Conservation (phyloP, 1,140 invertebrate genomes). For the Meloidogyne floridensis region DNA sequence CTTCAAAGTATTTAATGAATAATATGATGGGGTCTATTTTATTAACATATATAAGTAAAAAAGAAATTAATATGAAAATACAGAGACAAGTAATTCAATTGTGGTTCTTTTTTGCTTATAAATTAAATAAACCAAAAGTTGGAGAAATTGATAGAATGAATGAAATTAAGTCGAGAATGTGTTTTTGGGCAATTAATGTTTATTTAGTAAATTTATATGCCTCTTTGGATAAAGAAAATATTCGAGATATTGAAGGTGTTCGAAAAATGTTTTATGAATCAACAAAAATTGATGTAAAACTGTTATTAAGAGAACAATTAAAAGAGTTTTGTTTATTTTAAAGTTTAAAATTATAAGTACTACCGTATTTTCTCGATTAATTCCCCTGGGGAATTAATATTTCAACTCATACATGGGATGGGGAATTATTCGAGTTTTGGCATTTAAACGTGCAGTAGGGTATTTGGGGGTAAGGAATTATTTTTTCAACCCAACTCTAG, state of each 20-base stretch:
- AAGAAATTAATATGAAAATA: background rate
- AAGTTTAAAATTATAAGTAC: too few relatives aligned
- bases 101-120: background rate
- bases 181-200: conserved; percentile 5
- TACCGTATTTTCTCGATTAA: too few relatives aligned
- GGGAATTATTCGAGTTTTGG: too few relatives aligned
- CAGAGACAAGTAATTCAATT: background rate
- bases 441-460: too few relatives aligned
- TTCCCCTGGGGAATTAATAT: too few relatives aligned
- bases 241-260: background rate
- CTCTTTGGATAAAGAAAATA: background rate
- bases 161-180: background rate
- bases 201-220: conserved; percentile 5
- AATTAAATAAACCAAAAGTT: background rate
- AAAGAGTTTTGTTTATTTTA: background rate
- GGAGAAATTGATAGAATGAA: background rate
- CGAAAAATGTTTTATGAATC: background rate
- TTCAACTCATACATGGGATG: too few relatives aligned
- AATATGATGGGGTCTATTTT: background rate
- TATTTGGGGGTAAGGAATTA: too few relatives aligned
- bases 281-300: background rate
- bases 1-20: background rate
- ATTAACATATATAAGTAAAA: background rate
- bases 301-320: background rate
- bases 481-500: too few relatives aligned